Base-by-base conservation (phyloP, 2,113 vertebrate species). In the Zosterops pallidus region DNA sequence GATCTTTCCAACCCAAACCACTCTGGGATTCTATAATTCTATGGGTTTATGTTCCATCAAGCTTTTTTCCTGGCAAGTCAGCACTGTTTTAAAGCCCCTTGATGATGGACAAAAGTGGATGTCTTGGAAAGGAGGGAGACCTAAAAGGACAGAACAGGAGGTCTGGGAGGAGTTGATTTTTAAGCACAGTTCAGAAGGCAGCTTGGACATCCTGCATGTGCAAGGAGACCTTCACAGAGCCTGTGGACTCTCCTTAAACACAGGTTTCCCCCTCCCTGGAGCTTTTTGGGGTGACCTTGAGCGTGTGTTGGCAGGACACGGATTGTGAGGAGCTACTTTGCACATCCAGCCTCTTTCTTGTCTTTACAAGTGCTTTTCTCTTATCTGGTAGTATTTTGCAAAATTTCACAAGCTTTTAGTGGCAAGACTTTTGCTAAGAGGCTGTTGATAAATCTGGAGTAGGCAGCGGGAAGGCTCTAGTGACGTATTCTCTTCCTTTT, bases 221-320 rank as follows among this genome's bases (percentile, higher is more conserved):
- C 41, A 10, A 46, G 56, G 26, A 91, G 35, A n/a, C 28, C 47
- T 75, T 57, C 42, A 9, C 46, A 46, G 47, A 56, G 25, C 21
- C 23, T 52, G 16, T 8, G 13, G 26, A 25, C 44, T 47, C 35
- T 68, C 35, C 20, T 56, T 31, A 47, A 67, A 47, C 2, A 7
- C 0, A 1, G 31, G 3, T 16, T 41, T 42, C 28, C 29, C 12
- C 11, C 26, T 53, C 53, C 3, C 2, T 11, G n/a, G 15, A 41
- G 63, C 37, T 46, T 77, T 65, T 60, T n/a, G 68, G 53, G 33
- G 31, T 64, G 71, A 64, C 83, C 60, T 82, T 42, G 44, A 44
- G 19, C 0, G 0, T 5, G 31, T 4, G 16, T 26, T 65, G 59
- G 19, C 59, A 2, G 1, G 26, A 39, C 59, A 5, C 0, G 0